Base-by-base conservation (phyloP, 2,888 invertebrate species). In the Dicycla oo region DNA sequence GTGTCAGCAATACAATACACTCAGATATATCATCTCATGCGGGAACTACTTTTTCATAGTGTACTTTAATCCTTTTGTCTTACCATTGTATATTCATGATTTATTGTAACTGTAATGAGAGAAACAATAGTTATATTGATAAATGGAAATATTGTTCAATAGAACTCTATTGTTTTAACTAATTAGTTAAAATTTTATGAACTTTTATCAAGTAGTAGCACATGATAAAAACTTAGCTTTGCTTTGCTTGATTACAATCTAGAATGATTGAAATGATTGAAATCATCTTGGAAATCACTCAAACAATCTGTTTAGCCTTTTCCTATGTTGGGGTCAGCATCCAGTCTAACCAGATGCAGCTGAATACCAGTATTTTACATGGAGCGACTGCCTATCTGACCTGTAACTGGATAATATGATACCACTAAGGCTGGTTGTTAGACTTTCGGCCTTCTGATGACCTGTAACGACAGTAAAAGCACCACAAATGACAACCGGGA, bases 1-100 rank as follows among this genome's bases (percentile, higher is more conserved):
- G 86, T 71, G 71, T 79, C 66, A 76, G 79, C 67, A 70, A 85
- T 80, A 78, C 67, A 70, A 85, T 80, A 78, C 60, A 65, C 61
- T 75, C 45, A 73, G 70, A 71, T 66, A 38, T 65, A 63, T 65
- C 65, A 80, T 58, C 61, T 69, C 53, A 62, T 83, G 73, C 77
- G 69, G 77, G 65, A 79, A 83, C 73, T 75, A 83, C 74, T 81
- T 82, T 80, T 84, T 80, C 70, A 71, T 84, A 84, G 77, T 75
- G 56, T 76, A 60, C 73, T 73, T 70, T 78, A 73, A 70, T 70
- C 69, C 54, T 56, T 83, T 74, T 80, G 65, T 72, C 65, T 61
- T 72, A 76, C 71, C 80, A 69, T 78, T 70, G 34, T 30, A 63
- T 77, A 76, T 75, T 63, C 60, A 74, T 73, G 63, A 76, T 45